Conservation (phyloP, 2,888 invertebrate genomes). For the Latrodectus elegans region DNA sequence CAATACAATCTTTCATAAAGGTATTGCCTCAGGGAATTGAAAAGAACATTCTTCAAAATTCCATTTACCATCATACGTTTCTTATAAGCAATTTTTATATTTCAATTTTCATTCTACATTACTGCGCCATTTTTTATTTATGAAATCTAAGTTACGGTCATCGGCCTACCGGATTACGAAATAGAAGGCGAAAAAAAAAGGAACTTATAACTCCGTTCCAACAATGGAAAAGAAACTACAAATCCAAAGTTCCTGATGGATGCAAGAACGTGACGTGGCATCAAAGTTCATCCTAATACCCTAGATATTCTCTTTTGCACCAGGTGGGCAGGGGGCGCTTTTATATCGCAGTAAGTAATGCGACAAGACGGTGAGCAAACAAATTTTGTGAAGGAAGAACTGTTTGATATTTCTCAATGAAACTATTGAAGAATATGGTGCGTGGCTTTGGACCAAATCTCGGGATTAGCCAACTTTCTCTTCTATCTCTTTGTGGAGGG, state of each 20-base stretch:
- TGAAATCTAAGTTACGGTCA: background rate
- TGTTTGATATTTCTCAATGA: background rate
- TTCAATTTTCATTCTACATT: background rate
- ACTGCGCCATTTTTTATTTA: background rate
- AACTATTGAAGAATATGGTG: background rate
- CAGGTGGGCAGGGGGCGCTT: constrained; percentile 43
- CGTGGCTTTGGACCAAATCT: background rate
- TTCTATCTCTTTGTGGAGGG: too few relatives aligned
- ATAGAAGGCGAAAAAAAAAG: background rate
- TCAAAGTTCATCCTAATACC: background rate
- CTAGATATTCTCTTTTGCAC: constrained; percentile 7
- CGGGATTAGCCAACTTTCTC: background rate
- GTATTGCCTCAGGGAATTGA: background rate
- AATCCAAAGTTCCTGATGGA: background rate
- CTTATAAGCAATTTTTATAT: background rate
- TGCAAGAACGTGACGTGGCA: constrained; percentile 2
- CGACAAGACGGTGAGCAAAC: constrained; percentile 50
- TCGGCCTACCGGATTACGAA: background rate
- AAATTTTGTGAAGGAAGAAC: background rate
- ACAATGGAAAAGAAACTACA: background rate
- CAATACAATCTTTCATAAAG: background rate
- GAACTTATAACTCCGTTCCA: background rate
- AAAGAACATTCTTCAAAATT: background rate
- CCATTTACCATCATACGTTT: background rate
- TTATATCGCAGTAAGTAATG: constrained; percentile 40